A percentile compares a stretch with the other conserved stretches of the same genome.
phyloP scores from a whole-genome alignment of 2,888 invertebrate species.

The Macroteleia sp. region DNA sequence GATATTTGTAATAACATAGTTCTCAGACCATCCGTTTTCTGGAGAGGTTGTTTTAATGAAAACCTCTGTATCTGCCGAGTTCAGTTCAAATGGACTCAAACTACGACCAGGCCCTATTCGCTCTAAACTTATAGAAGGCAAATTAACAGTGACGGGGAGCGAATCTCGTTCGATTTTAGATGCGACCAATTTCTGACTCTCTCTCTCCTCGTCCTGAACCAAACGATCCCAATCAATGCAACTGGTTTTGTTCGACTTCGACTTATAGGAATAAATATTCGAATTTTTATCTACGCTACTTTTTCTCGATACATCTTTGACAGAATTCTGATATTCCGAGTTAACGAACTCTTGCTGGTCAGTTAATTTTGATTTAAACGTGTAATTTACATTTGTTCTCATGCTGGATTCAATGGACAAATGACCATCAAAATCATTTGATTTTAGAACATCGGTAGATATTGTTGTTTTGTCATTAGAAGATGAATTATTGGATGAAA shows the following conservation, averaged over 20 bases:
- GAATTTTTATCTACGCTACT: slow-evolving; percentile 67
- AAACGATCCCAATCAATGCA: slow-evolving; percentile 78
- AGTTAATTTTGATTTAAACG: slow-evolving; percentile 14
- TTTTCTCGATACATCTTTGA: slow-evolving; percentile 56
- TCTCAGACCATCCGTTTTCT: slow-evolving; percentile 82
- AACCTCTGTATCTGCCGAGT: slow-evolving; percentile 83
- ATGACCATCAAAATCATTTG: slow-evolving; percentile 56
- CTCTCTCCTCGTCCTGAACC: slow-evolving; percentile 73
- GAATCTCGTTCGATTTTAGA: slow-evolving; percentile 72
- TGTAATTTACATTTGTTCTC: slow-evolving; percentile 29
- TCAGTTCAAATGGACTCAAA: slow-evolving; percentile 76
- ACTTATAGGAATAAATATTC: slow-evolving; percentile 64
- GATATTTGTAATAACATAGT: slow-evolving; percentile 84
- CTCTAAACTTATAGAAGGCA: slow-evolving; percentile 79
- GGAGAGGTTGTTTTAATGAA: slow-evolving; percentile 82
- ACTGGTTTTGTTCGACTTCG: slow-evolving; percentile 62
- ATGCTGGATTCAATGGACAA: slow-evolving; percentile 28
- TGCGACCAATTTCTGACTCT: slow-evolving; percentile 72
- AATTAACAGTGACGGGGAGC: slow-evolving; percentile 72
- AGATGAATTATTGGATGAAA: slow-evolving; percentile 77
- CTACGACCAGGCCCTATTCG: slow-evolving; percentile 76
- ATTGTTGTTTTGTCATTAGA: slow-evolving; percentile 77
- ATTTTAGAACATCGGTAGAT: slow-evolving; percentile 74
- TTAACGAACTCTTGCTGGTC: slow-evolving; percentile 52
- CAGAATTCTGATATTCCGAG: slow-evolving; percentile 32